Evolutionary conservation across 2,113 vertebrate species (phyloP).

Genomic region (Spermophilus dauricus): DNA sequence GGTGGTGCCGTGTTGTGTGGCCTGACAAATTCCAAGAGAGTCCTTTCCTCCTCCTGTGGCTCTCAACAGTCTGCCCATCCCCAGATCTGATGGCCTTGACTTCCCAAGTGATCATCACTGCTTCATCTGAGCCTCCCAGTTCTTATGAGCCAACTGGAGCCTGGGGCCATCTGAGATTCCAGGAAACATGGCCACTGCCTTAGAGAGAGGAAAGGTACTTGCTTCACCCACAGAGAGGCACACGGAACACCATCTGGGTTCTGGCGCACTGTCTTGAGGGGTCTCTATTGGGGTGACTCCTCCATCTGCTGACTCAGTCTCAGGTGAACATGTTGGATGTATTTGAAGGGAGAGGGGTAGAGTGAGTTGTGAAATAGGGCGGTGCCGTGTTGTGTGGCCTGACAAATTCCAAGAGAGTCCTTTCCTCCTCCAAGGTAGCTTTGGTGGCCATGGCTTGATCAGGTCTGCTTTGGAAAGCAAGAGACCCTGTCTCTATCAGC

Average conservation of each 20-base stretch:
- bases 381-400: neutral
- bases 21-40: too few species aligned
- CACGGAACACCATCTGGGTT: neutral
- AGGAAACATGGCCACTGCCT: neutral
- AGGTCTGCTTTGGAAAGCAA: neutral
- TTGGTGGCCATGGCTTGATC: neutral
- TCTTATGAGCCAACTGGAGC: neutral
- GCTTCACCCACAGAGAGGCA: too few species aligned
- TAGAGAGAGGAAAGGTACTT: neutral
- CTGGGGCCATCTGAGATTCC: neutral
- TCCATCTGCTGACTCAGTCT: neutral
- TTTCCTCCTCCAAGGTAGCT: neutral
- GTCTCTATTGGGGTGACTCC: too few species aligned
- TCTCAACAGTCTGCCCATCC: neutral
- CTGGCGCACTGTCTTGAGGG: rapidly evolving
- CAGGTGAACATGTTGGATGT: neutral
- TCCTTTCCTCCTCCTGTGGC: neutral
- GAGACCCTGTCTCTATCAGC: too few species aligned
- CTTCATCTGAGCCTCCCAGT: too few species aligned
- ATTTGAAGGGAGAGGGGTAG: neutral
- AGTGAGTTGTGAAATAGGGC: rapidly evolving
- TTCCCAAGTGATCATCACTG: too few species aligned
- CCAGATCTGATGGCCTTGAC: rapidly evolving
- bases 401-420: neutral
- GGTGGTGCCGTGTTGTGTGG: too few species aligned